phyloP scores from a whole-genome alignment of 2,113 vertebrate species.

The Siniperca chuatsi region DNA sequence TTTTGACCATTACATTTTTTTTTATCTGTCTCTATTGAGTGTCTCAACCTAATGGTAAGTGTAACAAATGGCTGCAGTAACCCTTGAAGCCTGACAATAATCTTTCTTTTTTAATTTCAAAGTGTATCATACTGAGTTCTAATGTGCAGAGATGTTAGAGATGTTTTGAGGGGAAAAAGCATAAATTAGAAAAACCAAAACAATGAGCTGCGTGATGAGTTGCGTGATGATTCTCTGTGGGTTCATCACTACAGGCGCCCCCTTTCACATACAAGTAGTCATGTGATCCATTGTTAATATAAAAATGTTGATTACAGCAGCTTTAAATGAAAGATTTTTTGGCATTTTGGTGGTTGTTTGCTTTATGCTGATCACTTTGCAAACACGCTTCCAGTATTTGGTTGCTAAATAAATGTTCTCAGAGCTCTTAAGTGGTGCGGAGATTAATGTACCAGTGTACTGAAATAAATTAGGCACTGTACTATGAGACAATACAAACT shows the following conservation, averaged over 20 bases:
- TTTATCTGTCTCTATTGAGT: too few relatives aligned
- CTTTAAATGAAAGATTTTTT: neutral
- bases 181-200: neutral
- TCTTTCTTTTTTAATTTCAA: too few relatives aligned
- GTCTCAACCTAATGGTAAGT: too few relatives aligned
- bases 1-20: too few relatives aligned
- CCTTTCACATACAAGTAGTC: neutral
- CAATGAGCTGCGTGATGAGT: neutral
- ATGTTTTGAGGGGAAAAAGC: neutral
- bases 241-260: too few relatives aligned
- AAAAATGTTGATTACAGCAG: neutral
- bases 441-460: slow-evolving; percentile 26
- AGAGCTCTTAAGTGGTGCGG: neutral
- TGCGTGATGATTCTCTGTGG: neutral
- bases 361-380: neutral
- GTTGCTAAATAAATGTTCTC: neutral
- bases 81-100: too few relatives aligned
- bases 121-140: too few relatives aligned
- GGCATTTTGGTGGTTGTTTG: neutral
- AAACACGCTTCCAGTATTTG: neutral
- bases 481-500: slow-evolving; percentile 10
- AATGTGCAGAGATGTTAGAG: too few relatives aligned
- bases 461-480: slow-evolving; percentile 33
- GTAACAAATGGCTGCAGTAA: too few relatives aligned
- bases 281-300: neutral